Base-by-base conservation (phyloP, 2,113 vertebrate genomes). In the Odontophorus gujanensis region DNA sequence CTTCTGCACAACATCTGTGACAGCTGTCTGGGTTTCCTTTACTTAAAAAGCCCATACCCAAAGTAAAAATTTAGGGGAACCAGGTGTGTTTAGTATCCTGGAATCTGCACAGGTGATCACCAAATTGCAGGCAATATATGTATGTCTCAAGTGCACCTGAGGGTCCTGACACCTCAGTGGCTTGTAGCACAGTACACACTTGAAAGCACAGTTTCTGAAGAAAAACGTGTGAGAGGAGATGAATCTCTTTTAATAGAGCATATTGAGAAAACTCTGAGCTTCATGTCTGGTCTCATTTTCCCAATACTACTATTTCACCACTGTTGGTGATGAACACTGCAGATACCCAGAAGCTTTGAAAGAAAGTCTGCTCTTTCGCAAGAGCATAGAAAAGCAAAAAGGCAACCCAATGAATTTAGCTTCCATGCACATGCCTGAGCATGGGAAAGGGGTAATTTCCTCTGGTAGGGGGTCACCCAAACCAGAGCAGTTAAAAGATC, bases 201-300 rank as follows among this genome's bases (percentile, higher is more conserved):
- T 58, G 40, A 84, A 87, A 89, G 32, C 38, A 71, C n/a, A 42
- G 32, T 65, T 86, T 84, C 66, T 69, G 30, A 63, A 66, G 36
- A 85, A 75, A 71, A 84, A 22, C 0, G 0, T 2, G 16, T 12
- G 18, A 77, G 16, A 86, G 51, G 32, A 74, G 40, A 18, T 51
- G 7, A 53, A 7, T 30, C 28, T 57, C 13, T 38, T 45, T 53
- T 45, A 82, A 89, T 57, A 87, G 15, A 80, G 74, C 24, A 11
- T 11, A 36, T 1, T 40, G 32, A 69, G 32, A 69, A 82, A 69
- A 8, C 42, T 53, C 73, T 53, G 42, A 77, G 80, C 38, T 63
- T 62, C 11, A 24, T 6, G 2, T 57, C 13, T 75, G 43, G 22
- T 32, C 42, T 86, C 19, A 61, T 28, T 79, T 79, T 7, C 15